Percentiles rank a stretch among this genome's conserved stretches.
phyloP scores from a whole-genome alignment of 2,113 vertebrate genomes.

The Eretmochelys imbricata region DNA sequence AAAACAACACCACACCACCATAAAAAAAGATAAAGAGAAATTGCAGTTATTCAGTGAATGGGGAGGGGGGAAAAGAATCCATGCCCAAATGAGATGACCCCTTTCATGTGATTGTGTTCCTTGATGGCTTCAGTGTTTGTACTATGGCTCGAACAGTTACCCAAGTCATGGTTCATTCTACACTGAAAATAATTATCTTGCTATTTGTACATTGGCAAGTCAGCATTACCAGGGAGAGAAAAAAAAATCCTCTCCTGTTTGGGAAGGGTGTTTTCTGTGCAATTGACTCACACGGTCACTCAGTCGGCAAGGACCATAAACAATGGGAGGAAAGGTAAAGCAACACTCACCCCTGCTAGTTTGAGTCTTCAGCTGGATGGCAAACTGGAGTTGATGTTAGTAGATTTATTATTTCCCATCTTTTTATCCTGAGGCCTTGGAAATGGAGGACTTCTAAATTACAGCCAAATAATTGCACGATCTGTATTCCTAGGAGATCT shows the following conservation, averaged over 20 bases:
- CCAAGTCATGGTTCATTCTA: neutral
- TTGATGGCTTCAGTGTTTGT: neutral
- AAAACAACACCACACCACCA: neutral
- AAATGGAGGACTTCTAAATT: constrained; percentile 52
- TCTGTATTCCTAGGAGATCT: constrained; percentile 68
- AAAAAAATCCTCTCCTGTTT: neutral
- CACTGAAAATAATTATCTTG: neutral
- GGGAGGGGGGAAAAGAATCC: neutral
- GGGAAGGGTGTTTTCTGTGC: neutral
- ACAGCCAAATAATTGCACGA: constrained; percentile 70
- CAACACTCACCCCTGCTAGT: neutral
- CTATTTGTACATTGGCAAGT: neutral
- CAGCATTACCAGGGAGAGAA: neutral
- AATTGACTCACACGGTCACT: neutral
- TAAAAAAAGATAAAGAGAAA: neutral
- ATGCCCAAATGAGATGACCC: constrained; percentile 24
- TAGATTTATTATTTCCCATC: neutral
- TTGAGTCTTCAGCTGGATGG: neutral
- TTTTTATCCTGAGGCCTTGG: neutral
- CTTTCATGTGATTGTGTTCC: neutral
- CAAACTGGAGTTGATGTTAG: neutral
- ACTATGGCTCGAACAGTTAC: neutral
- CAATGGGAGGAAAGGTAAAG: neutral
- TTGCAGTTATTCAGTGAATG: constrained; percentile 33
- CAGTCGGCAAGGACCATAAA: neutral